Evolutionary conservation across 2,888 invertebrate species (phyloP).

Genomic region (Pandemis cinnamomeana): DNA sequence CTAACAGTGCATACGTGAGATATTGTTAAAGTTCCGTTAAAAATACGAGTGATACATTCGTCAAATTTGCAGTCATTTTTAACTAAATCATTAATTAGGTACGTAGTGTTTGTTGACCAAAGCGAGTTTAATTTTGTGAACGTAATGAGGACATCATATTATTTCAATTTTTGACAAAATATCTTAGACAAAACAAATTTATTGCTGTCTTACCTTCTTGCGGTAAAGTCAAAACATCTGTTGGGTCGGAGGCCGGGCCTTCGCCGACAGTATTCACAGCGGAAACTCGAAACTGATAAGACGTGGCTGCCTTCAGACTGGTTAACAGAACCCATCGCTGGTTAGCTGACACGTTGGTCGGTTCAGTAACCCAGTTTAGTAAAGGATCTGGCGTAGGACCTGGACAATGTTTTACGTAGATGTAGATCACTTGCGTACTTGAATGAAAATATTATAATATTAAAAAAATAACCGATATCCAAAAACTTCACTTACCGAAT

Average conservation of each 20-base stretch:
- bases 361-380: conserved; percentile 94
- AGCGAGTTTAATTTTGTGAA: conserved; percentile 11
- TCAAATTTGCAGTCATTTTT: not conserved
- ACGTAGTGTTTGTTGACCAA: conserved; percentile 17
- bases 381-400: conserved; percentile 94
- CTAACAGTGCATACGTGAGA: conserved; percentile 17
- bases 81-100: not conserved
- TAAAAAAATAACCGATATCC: not conserved
- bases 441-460: not conserved
- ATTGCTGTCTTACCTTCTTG: conserved; percentile 96
- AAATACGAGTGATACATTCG: conserved; percentile 1
- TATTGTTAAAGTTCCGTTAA: not conserved
- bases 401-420: not conserved
- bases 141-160: not conserved
- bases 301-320: conserved; percentile 96
- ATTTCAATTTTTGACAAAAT: not conserved
- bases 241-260: conserved; percentile 95
- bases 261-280: conserved; percentile 98
- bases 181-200: not conserved
- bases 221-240: conserved; percentile 95
- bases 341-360: conserved; percentile 92
- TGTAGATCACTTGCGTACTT: not conserved
- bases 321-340: conserved; percentile 92
- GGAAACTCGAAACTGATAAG: conserved; percentile 98
- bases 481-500: conserved; percentile 86